Percentiles rank a stretch among this genome's conserved stretches.
Conservation (phyloP, 2,797 vertebrate species). For the Phalloptychus januarius region DNA sequence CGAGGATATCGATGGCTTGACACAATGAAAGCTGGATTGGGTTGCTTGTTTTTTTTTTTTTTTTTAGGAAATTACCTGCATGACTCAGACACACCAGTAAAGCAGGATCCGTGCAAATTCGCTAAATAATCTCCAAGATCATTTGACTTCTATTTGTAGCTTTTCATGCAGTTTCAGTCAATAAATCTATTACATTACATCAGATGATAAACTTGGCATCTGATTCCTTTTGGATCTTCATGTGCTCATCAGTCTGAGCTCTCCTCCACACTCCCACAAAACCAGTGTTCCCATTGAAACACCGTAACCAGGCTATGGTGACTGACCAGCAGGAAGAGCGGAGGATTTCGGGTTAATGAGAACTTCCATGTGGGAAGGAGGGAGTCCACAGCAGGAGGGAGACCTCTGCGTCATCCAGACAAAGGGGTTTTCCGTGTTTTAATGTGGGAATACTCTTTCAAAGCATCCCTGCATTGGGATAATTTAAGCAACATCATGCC, state of each 20-base stretch:
- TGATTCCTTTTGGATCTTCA: not conserved
- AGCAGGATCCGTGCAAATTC: constrained; percentile 30
- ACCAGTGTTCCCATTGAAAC: constrained; percentile 45
- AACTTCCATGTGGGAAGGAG: constrained; percentile 57
- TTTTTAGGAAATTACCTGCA: not conserved
- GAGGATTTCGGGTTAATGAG: constrained; percentile 57
- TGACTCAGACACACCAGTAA: constrained; percentile 51
- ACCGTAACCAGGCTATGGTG: constrained; percentile 36
- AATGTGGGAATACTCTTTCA: constrained; percentile 54
- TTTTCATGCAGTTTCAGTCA: not conserved
- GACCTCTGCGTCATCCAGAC: constrained; percentile 59
- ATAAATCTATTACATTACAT: not conserved
- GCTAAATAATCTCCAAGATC: not conserved
- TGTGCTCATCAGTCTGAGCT: constrained; percentile 28
- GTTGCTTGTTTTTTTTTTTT: not conserved
- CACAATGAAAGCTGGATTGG: not conserved
- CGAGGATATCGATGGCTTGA: not conserved
- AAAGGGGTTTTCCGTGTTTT: constrained; percentile 70
- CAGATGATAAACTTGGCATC: not conserved
- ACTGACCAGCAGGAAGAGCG: constrained; percentile 55
- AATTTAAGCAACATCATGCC: constrained; percentile 11
- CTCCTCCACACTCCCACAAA: constrained; percentile 23
- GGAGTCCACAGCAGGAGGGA: constrained; percentile 61
- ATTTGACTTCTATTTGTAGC: not conserved
- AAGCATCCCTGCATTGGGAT: constrained; percentile 17